Evolutionary conservation across 2,113 vertebrate genomes (phyloP), one percentile per base, ranked within the genome.

Genomic region (Nipponia nippon): DNA sequence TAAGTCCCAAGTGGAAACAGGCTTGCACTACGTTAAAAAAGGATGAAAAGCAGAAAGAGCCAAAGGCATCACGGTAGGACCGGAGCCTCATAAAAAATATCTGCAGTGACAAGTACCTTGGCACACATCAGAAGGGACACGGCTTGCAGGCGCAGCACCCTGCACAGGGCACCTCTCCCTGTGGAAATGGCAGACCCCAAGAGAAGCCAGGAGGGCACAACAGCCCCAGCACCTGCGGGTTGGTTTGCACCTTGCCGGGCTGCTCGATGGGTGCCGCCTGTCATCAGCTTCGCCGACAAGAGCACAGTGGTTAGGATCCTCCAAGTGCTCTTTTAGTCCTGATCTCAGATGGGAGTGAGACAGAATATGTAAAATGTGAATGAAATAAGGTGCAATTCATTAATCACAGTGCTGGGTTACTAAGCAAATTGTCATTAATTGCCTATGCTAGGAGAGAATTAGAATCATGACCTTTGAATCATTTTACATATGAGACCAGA

Each of bases 181-280:
- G 46, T 23, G 22, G 34, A 46, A 75, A 36, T 8, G 21, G n/a
- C 25, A 66, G 46, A 49, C 14, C 11, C 65, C 0, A 1, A n/a
- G 38, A 18, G 49, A 53, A 52, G 14, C 23, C 29, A 20, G 52
- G 40, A 46, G 32, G 4, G 11, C 44, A 44, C 46, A 61, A 4
- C 30, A 63, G 6, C n/a, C 29, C 44, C 70, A 34, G 52, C 34
- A 36, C 25, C 21, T 1, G 0, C 0, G 0, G 18, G 15, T 0
- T 42, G 44, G 34, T 82, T 77, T 15, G 29, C 59, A 49, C 32
- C 20, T 50, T 44, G 44, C 21, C 0, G 0, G 25, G 49, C 27
- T 50, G 36, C 66, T 50, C 2, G 0, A 2, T 5, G 25, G 18
- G 9, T 50, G 34, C 25, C 1, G 1, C 15, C 42, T 13, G 11